phyloP scores from a whole-genome alignment of 92 coral and sea anemone genomes.

The Phenganax stokvisi region DNA sequence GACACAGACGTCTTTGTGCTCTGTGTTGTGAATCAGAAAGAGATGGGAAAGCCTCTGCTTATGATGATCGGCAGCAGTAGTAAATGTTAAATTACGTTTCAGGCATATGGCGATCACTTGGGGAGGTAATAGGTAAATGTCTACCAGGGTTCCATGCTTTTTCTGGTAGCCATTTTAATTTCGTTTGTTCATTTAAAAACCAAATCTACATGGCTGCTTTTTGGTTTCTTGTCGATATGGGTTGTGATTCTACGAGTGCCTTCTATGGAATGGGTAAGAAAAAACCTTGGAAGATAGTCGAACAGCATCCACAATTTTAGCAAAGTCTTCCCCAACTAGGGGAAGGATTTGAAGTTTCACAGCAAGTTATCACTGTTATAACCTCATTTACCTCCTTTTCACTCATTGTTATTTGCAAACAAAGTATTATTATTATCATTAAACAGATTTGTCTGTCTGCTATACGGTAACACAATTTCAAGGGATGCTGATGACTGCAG shows the following conservation, averaged over 20 bases:
- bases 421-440: too few species aligned
- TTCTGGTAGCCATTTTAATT: slow-evolving; percentile 8
- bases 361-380: too few species aligned
- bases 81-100: not conserved
- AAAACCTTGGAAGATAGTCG: not conserved
- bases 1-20: slow-evolving; percentile 46
- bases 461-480: too few species aligned
- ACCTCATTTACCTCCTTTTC: too few species aligned
- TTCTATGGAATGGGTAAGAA: not conserved
- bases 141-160: slow-evolving; percentile 46
- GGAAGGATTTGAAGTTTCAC: too few species aligned
- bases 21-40: slow-evolving; percentile 10
- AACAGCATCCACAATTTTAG: too few species aligned
- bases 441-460: too few species aligned
- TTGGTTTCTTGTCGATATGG: not conserved
- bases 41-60: slow-evolving; percentile 15
- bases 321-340: too few species aligned
- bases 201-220: not conserved
- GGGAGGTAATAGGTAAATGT: slow-evolving; percentile 8
- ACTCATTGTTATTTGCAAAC: too few species aligned
- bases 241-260: not conserved
- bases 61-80: slow-evolving; percentile 34
- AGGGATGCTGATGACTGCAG: too few species aligned
- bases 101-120: slow-evolving; percentile 28
- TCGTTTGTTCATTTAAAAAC: not conserved